These are phyloP conservation scores for Pollenia angustigena DNA, from an alignment of 2,888 invertebrate genomes.

Conservation along the genomic window DNA sequence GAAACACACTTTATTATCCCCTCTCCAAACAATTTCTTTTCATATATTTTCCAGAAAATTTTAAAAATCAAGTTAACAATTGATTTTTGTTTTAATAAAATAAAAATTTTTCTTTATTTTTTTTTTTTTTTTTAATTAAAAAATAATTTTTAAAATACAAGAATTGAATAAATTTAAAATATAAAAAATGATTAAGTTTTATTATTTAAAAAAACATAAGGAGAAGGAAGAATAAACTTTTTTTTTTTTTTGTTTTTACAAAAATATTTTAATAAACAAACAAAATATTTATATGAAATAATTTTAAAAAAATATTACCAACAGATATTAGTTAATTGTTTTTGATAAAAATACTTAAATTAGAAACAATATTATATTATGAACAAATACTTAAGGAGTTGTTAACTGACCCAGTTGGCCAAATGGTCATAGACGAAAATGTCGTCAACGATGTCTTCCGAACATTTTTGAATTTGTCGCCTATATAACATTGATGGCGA, in stretches of 20 bases:
- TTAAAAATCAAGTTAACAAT: not conserved
- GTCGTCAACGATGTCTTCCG: too few species aligned
- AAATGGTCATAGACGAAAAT: too few species aligned
- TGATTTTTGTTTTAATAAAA: not conserved
- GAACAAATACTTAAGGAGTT: too few species aligned
- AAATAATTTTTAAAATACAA: slow-evolving; percentile 20
- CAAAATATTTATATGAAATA: not conserved
- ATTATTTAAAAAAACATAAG: slow-evolving; percentile 59
- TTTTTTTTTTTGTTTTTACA: slow-evolving; percentile 18
- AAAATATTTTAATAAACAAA: not conserved
- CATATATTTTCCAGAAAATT: slow-evolving; percentile 74
- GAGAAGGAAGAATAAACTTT: slow-evolving; percentile 73
- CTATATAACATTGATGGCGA: too few species aligned
- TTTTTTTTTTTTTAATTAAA: slow-evolving; percentile 29
- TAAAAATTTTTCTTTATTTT: not conserved
- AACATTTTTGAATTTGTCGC: too few species aligned
- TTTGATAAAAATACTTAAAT: too few species aligned
- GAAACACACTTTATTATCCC: slow-evolving; percentile 79
- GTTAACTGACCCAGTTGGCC: too few species aligned
- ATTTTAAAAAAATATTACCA: too few species aligned
- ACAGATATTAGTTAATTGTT: too few species aligned
- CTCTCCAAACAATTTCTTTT: slow-evolving; percentile 80
- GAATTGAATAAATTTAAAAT: not conserved
- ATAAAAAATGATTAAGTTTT: slow-evolving; percentile 16
- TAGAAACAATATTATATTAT: too few species aligned